Evolutionary conservation across 2,888 invertebrate genomes (phyloP), one percentile per base, ranked within the genome.

Genomic region (Trissoscelio sp.): DNA sequence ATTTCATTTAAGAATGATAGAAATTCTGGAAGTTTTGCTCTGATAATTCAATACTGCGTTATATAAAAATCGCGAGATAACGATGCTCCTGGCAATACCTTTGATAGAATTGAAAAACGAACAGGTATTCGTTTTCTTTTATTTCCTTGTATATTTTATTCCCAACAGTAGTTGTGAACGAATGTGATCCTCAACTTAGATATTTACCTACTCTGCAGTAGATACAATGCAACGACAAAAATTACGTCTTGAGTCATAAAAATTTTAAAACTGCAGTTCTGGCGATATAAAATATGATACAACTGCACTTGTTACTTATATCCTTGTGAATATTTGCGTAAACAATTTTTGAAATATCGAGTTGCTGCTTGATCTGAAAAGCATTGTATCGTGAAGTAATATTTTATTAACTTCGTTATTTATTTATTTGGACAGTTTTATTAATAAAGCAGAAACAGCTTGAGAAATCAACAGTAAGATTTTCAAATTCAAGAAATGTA

Each of bases 21-120:
- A 64, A 64, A 64, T 64, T 64, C 64, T 64, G 64, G 64, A 64
- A 64, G 1, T 64, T 64, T 51, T 51, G 48, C 64, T 18, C 12
- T 11, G 4, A 64, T 37, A 22, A 44, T 44, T 18, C 9, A 20
- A 44, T 20, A 44, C 12, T 44, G 9, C 6, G 9, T 44, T 20
- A 9, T 44, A 64, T 12, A 14, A 48, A 48, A 34, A 20, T 34
- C 48, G 31, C 22, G 37, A 51, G 37, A 37, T 64, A 64, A 34
- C 37, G 18, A 37, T n/a, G 37, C 20, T 9, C 44, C 18, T 11
- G 44, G 20, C 58, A 42, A 58, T 58, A 39, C 20, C 9, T 58
- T 58, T 42, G 42, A 42, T 24, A 39, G 22, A 58, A 58, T 42
- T 58, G 22, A 58, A 22, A 58, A 58, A 39, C 7, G 14, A 11